A percentile compares a stretch with the other conserved stretches of the same genome.
Conservation (phyloP, 2,113 vertebrate genomes). For the Melanotaenia duboulayi region DNA sequence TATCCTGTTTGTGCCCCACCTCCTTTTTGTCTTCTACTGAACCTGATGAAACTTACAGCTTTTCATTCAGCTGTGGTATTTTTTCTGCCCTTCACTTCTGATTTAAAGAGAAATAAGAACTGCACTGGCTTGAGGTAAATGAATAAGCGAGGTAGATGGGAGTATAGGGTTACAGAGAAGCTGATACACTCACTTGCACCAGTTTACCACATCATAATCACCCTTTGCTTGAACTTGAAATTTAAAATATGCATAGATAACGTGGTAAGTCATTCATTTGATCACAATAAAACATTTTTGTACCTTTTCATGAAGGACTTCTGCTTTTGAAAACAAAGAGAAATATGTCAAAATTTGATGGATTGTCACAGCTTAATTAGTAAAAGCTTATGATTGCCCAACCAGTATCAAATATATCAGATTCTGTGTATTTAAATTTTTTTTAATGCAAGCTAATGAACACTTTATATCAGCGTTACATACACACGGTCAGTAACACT, state of each 20-base stretch:
- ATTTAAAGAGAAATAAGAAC: slow-evolving; percentile 30
- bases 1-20: slow-evolving; percentile 44
- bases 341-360: neutral
- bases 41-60: slow-evolving; percentile 20
- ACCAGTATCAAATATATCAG: no score
- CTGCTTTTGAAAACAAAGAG: no score
- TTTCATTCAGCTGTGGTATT: slow-evolving; percentile 32
- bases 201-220: neutral
- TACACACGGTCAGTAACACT: no score
- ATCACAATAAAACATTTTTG: no score
- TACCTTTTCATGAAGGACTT: no score
- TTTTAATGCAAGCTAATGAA: no score
- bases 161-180: slow-evolving; percentile 3
- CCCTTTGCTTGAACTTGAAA: neutral
- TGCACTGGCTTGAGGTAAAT: neutral
- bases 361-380: neutral
- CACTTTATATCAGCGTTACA: no score
- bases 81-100: slow-evolving; percentile 20
- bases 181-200: neutral
- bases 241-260: neutral
- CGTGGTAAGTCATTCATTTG: no score
- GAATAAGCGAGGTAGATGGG: slow-evolving; percentile 14
- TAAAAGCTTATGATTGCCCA: no score
- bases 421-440: no score
- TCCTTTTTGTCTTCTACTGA: slow-evolving; percentile 10